Evolutionary conservation across 2,888 invertebrate species (phyloP).

Genomic region (Acrocyrtus sp.): DNA sequence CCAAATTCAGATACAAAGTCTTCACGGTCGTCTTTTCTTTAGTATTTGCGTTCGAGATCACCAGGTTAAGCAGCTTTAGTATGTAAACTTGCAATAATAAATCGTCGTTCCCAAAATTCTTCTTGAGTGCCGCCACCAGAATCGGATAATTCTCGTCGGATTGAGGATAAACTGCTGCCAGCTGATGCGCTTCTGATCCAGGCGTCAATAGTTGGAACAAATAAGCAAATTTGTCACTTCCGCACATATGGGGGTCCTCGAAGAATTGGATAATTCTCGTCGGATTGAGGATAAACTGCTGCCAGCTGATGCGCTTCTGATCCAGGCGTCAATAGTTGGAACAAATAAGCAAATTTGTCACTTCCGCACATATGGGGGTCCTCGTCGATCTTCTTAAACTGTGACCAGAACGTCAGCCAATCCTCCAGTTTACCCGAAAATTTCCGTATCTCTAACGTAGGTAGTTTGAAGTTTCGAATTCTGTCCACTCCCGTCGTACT

Average conservation of each 20-base stretch:
- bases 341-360: not conserved
- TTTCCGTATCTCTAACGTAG: constrained; percentile 59
- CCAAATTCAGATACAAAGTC: not conserved
- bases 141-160: not conserved
- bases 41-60: not conserved
- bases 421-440: constrained; percentile 59
- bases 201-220: not conserved
- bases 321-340: not conserved
- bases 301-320: not conserved
- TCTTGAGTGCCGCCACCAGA: not conserved
- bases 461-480: constrained; percentile 33
- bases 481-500: not conserved
- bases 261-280: not conserved
- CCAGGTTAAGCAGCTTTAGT: not conserved
- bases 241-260: not conserved
- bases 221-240: not conserved
- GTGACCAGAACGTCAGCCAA: constrained; percentile 63
- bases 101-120: constrained; percentile 6
- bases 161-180: not conserved
- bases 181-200: not conserved
- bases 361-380: constrained; percentile 36
- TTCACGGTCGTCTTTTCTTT: not conserved
- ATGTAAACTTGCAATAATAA: constrained; percentile 11
- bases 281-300: not conserved
- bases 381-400: constrained; percentile 62